Evolutionary conservation across 2,113 vertebrate genomes (phyloP).

Genomic region (Zeus faber): DNA sequence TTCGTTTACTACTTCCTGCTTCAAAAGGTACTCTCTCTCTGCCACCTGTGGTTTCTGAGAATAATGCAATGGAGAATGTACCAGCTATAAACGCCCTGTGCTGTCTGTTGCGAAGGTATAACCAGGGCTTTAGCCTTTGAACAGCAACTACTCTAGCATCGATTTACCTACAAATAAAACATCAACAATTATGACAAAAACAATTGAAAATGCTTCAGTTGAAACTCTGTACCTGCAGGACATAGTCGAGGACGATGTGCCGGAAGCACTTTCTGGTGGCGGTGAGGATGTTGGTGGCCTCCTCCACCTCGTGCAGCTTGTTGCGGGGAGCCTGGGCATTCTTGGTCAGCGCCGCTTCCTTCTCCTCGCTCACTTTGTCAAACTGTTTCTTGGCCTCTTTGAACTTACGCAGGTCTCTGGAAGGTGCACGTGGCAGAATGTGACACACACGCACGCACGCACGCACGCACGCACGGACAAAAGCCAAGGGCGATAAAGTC

Average conservation of each 20-base stretch:
- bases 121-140: too few species aligned
- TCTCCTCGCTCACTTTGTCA: slow-evolving; percentile 98
- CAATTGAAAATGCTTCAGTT: too few species aligned
- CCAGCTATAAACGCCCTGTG: too few species aligned
- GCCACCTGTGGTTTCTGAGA: too few species aligned
- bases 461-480: not conserved
- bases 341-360: slow-evolving; percentile 91
- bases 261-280: slow-evolving; percentile 96
- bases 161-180: too few species aligned
- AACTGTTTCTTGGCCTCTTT: slow-evolving; percentile 99
- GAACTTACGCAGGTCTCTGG: slow-evolving; percentile 93
- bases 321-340: slow-evolving; percentile 94
- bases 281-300: slow-evolving; percentile 90
- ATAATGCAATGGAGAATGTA: too few species aligned
- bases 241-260: slow-evolving; percentile 95
- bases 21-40: too few species aligned
- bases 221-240: slow-evolving; percentile 92
- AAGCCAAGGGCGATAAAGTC: not conserved
- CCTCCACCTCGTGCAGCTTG: slow-evolving; percentile 95
- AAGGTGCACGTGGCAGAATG: not conserved
- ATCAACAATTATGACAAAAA: too few species aligned
- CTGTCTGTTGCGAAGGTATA: too few species aligned
- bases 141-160: too few species aligned
- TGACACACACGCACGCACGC: not conserved
- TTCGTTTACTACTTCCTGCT: too few species aligned